Percentiles rank a stretch among this genome's conserved stretches.
Conservation (phyloP, 53 echinoderm and acorn worm genomes). For the Crossaster papposus region DNA sequence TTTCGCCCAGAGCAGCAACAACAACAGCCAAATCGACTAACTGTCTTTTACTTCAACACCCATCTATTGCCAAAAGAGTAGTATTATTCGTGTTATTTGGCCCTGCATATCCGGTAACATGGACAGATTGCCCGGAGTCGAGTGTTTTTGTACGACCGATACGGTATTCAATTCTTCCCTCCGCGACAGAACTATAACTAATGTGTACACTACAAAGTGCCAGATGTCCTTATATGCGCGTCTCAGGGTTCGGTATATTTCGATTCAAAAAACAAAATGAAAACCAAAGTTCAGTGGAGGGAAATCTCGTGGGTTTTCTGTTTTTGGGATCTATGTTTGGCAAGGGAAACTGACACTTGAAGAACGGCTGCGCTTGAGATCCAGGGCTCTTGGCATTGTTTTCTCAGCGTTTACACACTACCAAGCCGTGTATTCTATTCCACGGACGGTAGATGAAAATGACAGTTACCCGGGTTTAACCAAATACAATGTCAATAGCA, state of each 20-base stretch:
- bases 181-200: neutral
- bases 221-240: slow-evolving; percentile 1
- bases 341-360: neutral
- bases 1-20: neutral
- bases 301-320: neutral
- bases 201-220: neutral
- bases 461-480: neutral
- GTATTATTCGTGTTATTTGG: too few relatives aligned
- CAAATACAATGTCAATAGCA: slow-evolving; percentile 5
- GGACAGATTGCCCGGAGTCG: neutral
- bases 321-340: neutral
- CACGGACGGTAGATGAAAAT: slow-evolving; percentile 3
- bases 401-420: neutral
- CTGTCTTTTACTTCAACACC: neutral
- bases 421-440: neutral
- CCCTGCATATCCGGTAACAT: slow-evolving; percentile 19
- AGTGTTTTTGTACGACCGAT: neutral
- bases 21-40: neutral
- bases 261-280: neutral
- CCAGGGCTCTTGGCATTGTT: neutral
- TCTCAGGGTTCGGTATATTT: neutral
- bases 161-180: neutral
- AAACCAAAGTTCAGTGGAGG: neutral
- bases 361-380: neutral
- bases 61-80: neutral